Base-by-base conservation (phyloP, 53 echinoderm and acorn worm species). In the Astropecten irregularis region DNA sequence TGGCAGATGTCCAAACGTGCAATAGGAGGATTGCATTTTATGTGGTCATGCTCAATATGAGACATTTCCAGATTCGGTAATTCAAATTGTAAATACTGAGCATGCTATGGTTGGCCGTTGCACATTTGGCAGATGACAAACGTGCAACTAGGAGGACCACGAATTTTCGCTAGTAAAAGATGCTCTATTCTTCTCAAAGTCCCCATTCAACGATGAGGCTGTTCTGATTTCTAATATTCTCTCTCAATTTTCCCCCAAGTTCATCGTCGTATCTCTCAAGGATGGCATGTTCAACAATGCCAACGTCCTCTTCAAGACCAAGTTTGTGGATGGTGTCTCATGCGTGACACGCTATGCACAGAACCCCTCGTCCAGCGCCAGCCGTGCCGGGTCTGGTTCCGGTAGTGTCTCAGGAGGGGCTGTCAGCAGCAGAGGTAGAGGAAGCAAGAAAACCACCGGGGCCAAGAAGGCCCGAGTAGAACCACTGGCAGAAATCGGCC, bases 241-340 rank as follows among this genome's bases (percentile, higher is more conserved):
- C 10, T 39, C 59, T 61, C 55, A 2, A 14, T 65, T 32, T 40
- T 74, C 49, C 20, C 32, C 52, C 29, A 58, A 96, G 96, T 96
- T 96, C 76, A 96, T 96, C 18, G 96, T 96, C 11, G 96, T 96
- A 13, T 96, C 96, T 5, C 94, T 96, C 21, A 96, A 96, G 54
- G 96, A 96, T 42, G 96, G 96, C 59, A 96, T 96, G 96, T 96
- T 96, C 92, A 96, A 96, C 94, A 96, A 96, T 42, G 96, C 96
- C 88, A 96, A 96, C 40, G 96, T 96, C 10, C 92, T 96, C 66
- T 96, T 89, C 83, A 96, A 96, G 88, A 96, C 96, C 87, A 96
- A 96, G 61, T 96, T 96, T 89, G 94, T 96, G 19, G 96, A 96
- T 44, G 96, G 96, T 8, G 96, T 96, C 15, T 96, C 96, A 85